Evolutionary conservation across 2,113 vertebrate species (phyloP).

Genomic region (Sprattus sprattus): DNA sequence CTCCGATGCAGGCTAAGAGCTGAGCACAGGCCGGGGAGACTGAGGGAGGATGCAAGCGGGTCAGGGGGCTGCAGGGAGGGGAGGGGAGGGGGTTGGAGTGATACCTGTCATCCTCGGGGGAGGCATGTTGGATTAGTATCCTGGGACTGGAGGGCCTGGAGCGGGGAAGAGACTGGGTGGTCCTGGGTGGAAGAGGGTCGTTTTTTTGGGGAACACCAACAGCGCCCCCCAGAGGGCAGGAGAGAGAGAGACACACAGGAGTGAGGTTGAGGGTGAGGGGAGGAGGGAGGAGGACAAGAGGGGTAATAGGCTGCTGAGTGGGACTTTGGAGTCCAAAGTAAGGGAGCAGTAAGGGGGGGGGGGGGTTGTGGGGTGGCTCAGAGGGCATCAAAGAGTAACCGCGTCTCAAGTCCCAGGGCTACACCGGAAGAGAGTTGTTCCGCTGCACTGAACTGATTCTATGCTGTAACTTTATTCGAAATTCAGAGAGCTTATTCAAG

Average conservation of each 20-base stretch:
- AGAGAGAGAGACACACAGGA: constrained; percentile 55
- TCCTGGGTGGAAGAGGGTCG: constrained; percentile 59
- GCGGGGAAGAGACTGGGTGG: constrained; percentile 90
- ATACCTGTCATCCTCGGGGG: constrained; percentile 96
- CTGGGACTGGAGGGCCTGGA: constrained; percentile 94
- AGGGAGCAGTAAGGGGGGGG: not conserved
- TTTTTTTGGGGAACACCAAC: constrained; percentile 31
- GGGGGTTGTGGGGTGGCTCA: not conserved
- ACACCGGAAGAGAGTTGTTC: not conserved
- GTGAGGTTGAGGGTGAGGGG: constrained; percentile 23
- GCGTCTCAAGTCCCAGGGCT: not conserved
- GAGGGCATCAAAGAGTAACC: not conserved
- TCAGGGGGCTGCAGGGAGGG: constrained; percentile 54
- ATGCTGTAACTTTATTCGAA: not conserved
- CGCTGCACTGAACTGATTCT: not conserved
- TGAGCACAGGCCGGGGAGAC: not conserved
- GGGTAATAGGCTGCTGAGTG: no score
- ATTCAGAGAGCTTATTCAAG: not conserved
- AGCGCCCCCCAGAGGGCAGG: constrained; percentile 46
- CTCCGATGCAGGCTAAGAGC: not conserved
- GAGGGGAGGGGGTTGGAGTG: constrained; percentile 62
- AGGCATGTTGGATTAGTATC: constrained; percentile 97
- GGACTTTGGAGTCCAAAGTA: constrained; percentile 16
- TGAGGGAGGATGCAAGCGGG: constrained; percentile 35
- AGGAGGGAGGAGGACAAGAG: no score